A percentile compares a stretch with the other conserved stretches of the same genome.
Conservation (phyloP, 2,888 invertebrate genomes). For the Synergus japonicus region DNA sequence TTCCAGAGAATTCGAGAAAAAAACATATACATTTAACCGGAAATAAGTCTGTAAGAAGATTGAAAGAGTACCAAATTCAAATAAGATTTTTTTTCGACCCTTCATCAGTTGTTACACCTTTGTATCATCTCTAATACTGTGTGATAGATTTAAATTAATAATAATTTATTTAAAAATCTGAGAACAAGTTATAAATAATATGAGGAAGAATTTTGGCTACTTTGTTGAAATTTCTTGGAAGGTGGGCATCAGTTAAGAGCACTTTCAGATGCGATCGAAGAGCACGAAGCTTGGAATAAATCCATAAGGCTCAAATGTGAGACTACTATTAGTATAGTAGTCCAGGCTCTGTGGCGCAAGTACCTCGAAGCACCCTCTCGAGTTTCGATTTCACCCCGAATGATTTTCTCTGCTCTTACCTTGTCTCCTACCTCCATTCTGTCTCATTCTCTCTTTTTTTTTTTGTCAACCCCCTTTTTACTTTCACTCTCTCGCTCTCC, state of each 20-base stretch:
- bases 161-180: neutral
- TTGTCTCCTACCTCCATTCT: conserved; percentile 42
- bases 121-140: too few relatives aligned
- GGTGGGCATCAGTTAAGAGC: conserved; percentile 22
- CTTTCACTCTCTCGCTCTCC: conserved; percentile 43
- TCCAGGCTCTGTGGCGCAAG: conserved; percentile 41
- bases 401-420: conserved; percentile 54
- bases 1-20: too few relatives aligned
- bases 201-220: neutral
- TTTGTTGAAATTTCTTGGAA: conserved; percentile 17
- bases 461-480: conserved; percentile 23
- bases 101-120: too few relatives aligned
- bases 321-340: conserved; percentile 33
- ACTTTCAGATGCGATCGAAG: conserved; percentile 31
- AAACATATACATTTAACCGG: too few relatives aligned
- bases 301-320: conserved; percentile 41
- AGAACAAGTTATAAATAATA: neutral
- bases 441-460: conserved; percentile 39
- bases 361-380: conserved; percentile 61
- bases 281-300: conserved; percentile 27
- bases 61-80: too few relatives aligned
- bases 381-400: conserved; percentile 57
- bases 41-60: too few relatives aligned
- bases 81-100: too few relatives aligned
- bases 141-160: neutral